phyloP scores from a whole-genome alignment of 2,888 invertebrate genomes.

The Drosophila monieri region DNA sequence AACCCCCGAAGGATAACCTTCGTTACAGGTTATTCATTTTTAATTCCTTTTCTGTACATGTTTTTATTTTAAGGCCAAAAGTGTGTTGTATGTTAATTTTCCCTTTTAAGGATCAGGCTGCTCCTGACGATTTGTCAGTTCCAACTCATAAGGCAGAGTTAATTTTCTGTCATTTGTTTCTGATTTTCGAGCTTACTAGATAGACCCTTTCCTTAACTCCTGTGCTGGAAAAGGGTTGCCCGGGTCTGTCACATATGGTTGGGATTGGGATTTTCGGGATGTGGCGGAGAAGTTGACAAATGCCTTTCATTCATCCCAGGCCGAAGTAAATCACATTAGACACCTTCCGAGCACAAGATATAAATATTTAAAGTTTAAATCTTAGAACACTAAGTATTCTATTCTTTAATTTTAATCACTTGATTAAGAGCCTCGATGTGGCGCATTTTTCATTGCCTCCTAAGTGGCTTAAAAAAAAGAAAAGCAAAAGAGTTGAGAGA shows the following conservation, averaged over 20 bases:
- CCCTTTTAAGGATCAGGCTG: constrained; percentile 39
- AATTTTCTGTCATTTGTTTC: constrained; percentile 81
- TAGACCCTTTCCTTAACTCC: constrained; percentile 59
- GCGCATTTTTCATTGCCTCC: background rate
- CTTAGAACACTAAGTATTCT: background rate
- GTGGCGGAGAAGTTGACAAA: constrained; percentile 28
- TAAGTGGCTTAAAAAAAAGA: background rate
- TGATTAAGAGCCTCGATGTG: background rate
- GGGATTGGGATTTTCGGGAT: constrained; percentile 1
- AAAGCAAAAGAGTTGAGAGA: background rate
- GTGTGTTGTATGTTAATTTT: constrained; percentile 67
- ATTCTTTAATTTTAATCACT: background rate
- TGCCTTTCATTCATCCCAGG: background rate
- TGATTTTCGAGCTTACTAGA: constrained; percentile 80
- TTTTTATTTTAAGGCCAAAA: background rate
- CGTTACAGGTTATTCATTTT: constrained; percentile 67
- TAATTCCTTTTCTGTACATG: constrained; percentile 43
- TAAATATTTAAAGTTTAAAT: background rate
- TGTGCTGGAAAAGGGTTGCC: background rate
- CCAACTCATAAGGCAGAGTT: constrained; percentile 82
- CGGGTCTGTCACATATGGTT: constrained; percentile 30
- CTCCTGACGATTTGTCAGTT: constrained; percentile 73
- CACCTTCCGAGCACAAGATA: background rate
- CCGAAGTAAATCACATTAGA: background rate
- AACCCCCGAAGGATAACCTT: constrained; percentile 39